phyloP scores from a whole-genome alignment of 1,140 invertebrate genomes.

The Penaeus japonicus region DNA sequence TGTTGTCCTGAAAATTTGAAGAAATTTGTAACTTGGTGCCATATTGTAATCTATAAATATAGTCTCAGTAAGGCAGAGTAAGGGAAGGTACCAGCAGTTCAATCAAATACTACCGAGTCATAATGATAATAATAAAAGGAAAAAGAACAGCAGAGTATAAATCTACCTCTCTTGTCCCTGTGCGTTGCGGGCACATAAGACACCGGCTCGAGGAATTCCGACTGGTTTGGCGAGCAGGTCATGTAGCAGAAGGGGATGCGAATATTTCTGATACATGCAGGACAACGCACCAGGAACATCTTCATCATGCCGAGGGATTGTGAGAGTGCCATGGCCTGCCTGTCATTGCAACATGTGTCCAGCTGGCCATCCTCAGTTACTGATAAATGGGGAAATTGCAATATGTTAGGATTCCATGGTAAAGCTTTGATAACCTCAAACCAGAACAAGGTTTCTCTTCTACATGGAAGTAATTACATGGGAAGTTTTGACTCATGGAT shows the following conservation, averaged over 20 bases:
- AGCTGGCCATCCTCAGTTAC: slow-evolving; percentile 27
- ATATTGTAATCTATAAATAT: neutral
- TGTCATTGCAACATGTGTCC: slow-evolving; percentile 62
- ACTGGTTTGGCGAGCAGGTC: slow-evolving; percentile 82
- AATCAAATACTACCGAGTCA: too few species aligned
- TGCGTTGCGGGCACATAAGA: slow-evolving; percentile 49
- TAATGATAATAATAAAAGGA: neutral
- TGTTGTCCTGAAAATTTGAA: slow-evolving; percentile 16
- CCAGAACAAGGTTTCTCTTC: neutral
- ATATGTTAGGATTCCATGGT: neutral
- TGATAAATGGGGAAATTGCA: neutral
- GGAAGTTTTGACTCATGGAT: too few species aligned
- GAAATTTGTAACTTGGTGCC: neutral
- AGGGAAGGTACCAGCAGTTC: too few species aligned
- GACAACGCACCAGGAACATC: slow-evolving; percentile 79
- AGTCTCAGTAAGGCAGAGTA: too few species aligned
- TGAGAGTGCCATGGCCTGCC: slow-evolving; percentile 61
- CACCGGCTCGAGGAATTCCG: slow-evolving; percentile 75
- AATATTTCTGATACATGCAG: slow-evolving; percentile 86
- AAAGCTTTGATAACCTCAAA: neutral
- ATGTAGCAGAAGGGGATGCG: slow-evolving; percentile 82
- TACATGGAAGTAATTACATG: too few species aligned
- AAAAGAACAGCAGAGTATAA: neutral
- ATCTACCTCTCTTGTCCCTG: slow-evolving; percentile 43
- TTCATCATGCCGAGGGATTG: slow-evolving; percentile 68